A percentile compares a stretch with the other conserved stretches of the same genome.
Conservation (phyloP, 2,888 invertebrate species). For the Platycheirus rosarum region DNA sequence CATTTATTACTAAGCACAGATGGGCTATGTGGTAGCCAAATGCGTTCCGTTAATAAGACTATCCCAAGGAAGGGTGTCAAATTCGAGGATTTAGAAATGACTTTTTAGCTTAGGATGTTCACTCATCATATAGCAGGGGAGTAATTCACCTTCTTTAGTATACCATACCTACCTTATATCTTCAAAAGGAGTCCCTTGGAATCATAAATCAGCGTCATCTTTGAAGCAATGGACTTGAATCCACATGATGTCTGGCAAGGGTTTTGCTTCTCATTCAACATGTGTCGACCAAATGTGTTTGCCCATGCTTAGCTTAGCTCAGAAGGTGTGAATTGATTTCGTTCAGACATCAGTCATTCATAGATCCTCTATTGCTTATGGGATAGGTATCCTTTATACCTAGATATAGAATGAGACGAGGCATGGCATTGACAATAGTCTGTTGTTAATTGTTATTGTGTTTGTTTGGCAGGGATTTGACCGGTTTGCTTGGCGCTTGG, state of each 20-base stretch:
- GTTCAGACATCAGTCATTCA: constrained; percentile 63
- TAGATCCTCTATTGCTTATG: constrained; percentile 33
- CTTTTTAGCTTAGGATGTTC: too few relatives aligned
- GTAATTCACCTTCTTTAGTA: constrained; percentile 50
- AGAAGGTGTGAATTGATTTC: constrained; percentile 72
- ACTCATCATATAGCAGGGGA: constrained; percentile 70
- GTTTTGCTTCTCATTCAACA: constrained; percentile 79
- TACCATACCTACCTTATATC: constrained; percentile 2
- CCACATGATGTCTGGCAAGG: constrained; percentile 73
- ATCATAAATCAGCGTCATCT: constrained; percentile 73
- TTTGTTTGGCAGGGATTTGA: constrained; percentile 41
- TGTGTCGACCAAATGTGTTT: constrained; percentile 81
- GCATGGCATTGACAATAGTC: constrained; percentile 20
- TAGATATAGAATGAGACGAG: constrained; percentile 9
- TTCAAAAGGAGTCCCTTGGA: constrained; percentile 34
- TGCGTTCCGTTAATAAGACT: constrained; percentile 28
- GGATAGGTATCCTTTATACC: constrained; percentile 1
- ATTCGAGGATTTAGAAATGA: constrained; percentile 72
- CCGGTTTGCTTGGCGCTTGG: constrained; percentile 50
- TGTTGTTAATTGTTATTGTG: constrained; percentile 30
- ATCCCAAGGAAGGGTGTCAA: constrained; percentile 66
- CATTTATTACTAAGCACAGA: constrained; percentile 47
- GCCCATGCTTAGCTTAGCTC: background rate
- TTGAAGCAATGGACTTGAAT: constrained; percentile 52
- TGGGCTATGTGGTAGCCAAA: constrained; percentile 38